Conservation (phyloP, 2,797 vertebrate species). For the Tympanoctomys barrerae region DNA sequence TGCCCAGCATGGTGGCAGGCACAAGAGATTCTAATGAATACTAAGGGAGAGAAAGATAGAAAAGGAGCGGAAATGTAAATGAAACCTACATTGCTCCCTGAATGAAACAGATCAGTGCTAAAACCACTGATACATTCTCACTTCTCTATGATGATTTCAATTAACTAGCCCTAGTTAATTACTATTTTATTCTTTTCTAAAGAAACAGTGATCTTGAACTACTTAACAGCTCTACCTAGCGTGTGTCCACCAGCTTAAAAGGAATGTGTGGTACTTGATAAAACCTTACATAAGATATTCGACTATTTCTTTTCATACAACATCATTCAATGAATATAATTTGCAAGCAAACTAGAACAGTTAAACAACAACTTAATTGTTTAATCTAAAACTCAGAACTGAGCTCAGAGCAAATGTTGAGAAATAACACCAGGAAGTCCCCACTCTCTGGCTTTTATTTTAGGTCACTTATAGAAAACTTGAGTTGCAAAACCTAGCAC, state of each 20-base stretch:
- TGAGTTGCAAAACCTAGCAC: background rate
- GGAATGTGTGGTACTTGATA: background rate
- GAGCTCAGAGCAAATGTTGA: background rate
- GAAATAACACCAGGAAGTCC: background rate
- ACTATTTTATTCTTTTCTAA: slow-evolving; percentile 34
- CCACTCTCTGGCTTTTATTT: background rate
- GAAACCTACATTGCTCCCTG: background rate
- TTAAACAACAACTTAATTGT: background rate
- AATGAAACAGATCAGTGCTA: slow-evolving; percentile 4
- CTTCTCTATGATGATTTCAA: background rate
- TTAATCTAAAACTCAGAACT: slow-evolving; percentile 25
- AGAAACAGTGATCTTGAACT: slow-evolving; percentile 8
- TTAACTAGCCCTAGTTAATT: background rate
- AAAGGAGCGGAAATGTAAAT: background rate
- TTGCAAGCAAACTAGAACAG: background rate
- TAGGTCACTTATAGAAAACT: background rate
- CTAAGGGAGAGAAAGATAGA: background rate
- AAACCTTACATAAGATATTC: slow-evolving; percentile 9
- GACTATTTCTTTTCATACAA: slow-evolving; percentile 19
- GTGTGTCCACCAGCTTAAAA: background rate
- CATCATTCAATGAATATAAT: background rate
- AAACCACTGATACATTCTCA: background rate
- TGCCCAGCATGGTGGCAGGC: background rate
- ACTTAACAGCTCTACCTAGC: slow-evolving; percentile 20
- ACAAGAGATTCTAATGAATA: background rate